Evolutionary conservation across 23 tunicate genomes (phyloP).

Genomic region (Halocynthia roretzi): DNA sequence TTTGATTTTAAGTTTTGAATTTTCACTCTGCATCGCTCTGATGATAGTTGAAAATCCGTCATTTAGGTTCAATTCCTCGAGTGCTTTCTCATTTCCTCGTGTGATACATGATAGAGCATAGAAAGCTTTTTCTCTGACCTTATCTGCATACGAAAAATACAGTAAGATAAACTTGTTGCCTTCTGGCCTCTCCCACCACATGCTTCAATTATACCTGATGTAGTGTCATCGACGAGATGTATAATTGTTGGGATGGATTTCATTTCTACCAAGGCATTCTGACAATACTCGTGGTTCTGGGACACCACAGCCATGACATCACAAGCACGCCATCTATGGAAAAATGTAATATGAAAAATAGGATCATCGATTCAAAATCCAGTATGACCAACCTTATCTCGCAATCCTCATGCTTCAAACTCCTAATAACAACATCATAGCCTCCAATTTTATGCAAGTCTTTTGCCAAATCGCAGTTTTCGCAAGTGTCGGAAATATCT

Average conservation of each 20-base stretch:
- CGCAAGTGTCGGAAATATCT: constrained; percentile 35
- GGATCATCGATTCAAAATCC: background rate
- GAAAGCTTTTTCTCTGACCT: constrained; percentile 27
- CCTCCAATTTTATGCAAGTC: constrained; percentile 71
- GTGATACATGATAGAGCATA: constrained; percentile 52
- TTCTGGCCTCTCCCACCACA: background rate
- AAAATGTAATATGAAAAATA: background rate
- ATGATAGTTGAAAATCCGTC: constrained; percentile 42
- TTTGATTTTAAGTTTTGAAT: constrained; percentile 27
- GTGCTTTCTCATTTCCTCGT: constrained; percentile 38
- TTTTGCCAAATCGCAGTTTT: constrained; percentile 49
- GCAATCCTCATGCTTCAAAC: constrained; percentile 12
- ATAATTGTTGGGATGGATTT: constrained; percentile 5
- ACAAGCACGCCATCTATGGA: constrained; percentile 13
- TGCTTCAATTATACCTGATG: background rate
- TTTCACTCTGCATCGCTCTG: constrained; percentile 24
- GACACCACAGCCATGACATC: constrained; percentile 31
- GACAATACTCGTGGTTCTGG: constrained; percentile 71
- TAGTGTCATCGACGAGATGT: constrained; percentile 1
- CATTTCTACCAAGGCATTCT: constrained; percentile 34
- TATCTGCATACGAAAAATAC: background rate
- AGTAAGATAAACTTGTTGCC: background rate
- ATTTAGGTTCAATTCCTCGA: constrained; percentile 12
- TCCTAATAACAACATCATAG: constrained; percentile 18
- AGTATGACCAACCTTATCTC: constrained; percentile 11